Conservation (phyloP, 2,888 invertebrate genomes). For the Sipunculus nudus region DNA sequence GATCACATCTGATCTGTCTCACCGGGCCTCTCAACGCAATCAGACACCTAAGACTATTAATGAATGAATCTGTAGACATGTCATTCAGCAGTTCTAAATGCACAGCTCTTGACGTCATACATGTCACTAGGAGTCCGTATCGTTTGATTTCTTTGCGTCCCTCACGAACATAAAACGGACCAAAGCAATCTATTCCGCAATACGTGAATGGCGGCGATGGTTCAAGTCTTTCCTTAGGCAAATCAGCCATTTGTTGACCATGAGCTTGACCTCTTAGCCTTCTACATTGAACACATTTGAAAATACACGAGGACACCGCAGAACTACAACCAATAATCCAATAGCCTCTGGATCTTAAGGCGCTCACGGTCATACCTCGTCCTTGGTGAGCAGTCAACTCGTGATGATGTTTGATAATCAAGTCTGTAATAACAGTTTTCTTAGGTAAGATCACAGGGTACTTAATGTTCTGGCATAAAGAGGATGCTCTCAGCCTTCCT, state of each 20-base stretch:
- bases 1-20: conserved; percentile 36
- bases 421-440: conserved; percentile 57
- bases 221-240: conserved; percentile 36
- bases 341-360: no score
- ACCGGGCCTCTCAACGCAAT: conserved; percentile 39
- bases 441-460: no score
- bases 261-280: not conserved
- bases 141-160: conserved; percentile 44
- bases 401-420: no score
- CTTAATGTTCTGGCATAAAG: no score
- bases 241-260: conserved; percentile 34
- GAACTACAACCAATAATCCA: conserved; percentile 6
- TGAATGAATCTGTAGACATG: conserved; percentile 43
- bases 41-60: conserved; percentile 38
- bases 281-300: conserved; percentile 21
- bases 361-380: no score
- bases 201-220: conserved; percentile 41
- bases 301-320: conserved; percentile 3
- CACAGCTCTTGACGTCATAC: conserved; percentile 40
- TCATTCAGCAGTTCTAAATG: conserved; percentile 43
- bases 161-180: conserved; percentile 42
- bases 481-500: no score
- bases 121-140: conserved; percentile 45
- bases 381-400: no score
- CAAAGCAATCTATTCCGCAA: conserved; percentile 46